phyloP scores from a whole-genome alignment of 1,140 invertebrate genomes.

The Brachionus plicatilis region DNA sequence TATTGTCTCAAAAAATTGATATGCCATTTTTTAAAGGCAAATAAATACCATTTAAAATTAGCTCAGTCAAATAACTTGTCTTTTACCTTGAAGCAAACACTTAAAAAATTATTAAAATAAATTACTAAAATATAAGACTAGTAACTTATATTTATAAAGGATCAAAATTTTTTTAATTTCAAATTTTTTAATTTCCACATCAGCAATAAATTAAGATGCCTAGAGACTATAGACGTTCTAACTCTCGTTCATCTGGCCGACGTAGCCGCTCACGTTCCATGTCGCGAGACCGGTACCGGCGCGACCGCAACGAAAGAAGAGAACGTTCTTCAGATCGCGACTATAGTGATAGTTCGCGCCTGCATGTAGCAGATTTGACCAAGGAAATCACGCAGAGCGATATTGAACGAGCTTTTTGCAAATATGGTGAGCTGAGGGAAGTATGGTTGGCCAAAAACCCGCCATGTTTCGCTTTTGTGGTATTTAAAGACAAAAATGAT shows the following conservation, averaged over 20 bases:
- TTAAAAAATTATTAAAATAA: background rate
- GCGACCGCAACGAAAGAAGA: background rate
- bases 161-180: background rate
- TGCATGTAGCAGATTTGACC: conserved; percentile 50
- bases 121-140: background rate
- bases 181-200: background rate
- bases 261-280: background rate
- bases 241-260: background rate
- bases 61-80: background rate
- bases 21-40: background rate
- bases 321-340: background rate
- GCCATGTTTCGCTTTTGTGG: conserved; percentile 56
- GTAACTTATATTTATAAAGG: background rate
- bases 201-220: background rate
- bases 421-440: conserved; percentile 52
- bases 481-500: conserved; percentile 51
- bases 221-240: background rate
- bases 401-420: conserved; percentile 49
- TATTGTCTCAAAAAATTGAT: background rate
- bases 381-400: conserved; percentile 45
- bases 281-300: background rate
- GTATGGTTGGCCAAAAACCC: conserved; percentile 54
- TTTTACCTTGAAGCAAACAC: background rate
- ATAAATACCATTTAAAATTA: background rate
- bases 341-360: conserved; percentile 43